phyloP scores from a whole-genome alignment of 2,113 vertebrate genomes.

The Chrysemys picta region DNA sequence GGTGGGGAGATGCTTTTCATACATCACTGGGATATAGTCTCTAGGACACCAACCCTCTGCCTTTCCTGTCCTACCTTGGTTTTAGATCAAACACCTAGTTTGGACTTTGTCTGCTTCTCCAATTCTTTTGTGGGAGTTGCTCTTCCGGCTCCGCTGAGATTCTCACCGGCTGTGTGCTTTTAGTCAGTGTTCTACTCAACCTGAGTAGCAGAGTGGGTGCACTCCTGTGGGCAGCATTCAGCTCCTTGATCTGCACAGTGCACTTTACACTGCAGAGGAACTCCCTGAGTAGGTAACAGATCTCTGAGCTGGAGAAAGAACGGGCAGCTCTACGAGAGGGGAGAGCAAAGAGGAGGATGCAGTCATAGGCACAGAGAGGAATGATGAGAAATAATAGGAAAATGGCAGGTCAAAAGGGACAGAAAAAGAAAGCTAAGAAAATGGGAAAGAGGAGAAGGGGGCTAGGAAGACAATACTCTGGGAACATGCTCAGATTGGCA shows the following conservation, averaged over 20 bases:
- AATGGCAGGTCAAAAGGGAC: background rate
- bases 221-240: background rate
- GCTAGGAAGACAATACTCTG: rapidly evolving
- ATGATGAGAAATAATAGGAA: background rate
- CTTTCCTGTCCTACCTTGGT: background rate
- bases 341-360: background rate
- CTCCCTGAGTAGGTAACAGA: background rate
- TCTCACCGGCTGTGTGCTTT: background rate
- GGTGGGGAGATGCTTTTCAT: background rate
- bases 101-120: background rate
- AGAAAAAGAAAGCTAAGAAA: background rate
- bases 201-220: background rate
- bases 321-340: background rate
- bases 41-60: background rate
- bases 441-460: background rate
- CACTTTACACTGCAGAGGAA: background rate
- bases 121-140: background rate
- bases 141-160: too few relatives aligned
- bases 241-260: background rate
- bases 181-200: background rate
- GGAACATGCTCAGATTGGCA: background rate
- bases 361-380: rapidly evolving
- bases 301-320: background rate
- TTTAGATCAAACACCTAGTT: background rate
- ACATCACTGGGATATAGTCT: background rate